Evolutionary conservation across 2,113 vertebrate genomes (phyloP).

Genomic region (Capreolus pygargus): DNA sequence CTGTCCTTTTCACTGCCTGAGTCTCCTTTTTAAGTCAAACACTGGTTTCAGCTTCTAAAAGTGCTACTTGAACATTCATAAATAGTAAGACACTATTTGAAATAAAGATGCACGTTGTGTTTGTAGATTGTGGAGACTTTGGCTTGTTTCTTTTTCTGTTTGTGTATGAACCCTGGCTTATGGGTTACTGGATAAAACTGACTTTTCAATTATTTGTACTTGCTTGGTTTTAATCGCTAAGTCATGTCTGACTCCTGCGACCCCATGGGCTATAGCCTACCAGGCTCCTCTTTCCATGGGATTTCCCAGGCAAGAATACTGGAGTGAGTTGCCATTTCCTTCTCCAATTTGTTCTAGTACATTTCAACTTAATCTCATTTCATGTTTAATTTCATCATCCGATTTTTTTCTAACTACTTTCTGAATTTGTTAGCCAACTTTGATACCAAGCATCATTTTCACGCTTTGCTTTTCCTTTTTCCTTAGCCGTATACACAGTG

Average conservation of each 20-base stretch:
- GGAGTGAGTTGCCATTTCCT: neutral
- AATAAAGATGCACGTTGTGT: neutral
- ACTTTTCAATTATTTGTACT: neutral
- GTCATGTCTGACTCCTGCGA: neutral
- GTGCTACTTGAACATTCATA: neutral
- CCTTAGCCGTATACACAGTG: accelerated
- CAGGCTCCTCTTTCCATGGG: neutral
- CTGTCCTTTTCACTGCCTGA: neutral
- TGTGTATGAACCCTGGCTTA: neutral
- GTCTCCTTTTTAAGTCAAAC: neutral
- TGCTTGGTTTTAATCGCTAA: neutral
- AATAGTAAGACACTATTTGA: neutral
- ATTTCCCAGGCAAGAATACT: neutral
- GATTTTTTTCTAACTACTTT: neutral
- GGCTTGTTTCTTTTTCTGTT: neutral
- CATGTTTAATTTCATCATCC: neutral
- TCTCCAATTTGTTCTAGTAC: neutral
- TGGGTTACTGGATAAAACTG: neutral
- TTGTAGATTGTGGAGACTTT: neutral
- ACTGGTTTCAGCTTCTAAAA: neutral
- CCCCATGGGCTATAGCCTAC: neutral
- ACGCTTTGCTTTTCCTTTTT: neutral
- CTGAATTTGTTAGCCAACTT: neutral
- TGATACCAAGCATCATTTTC: neutral
- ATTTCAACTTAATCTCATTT: neutral